Percentiles rank a stretch among this genome's conserved stretches.
Evolutionary conservation across 1,140 invertebrate genomes (phyloP).

Genomic region (Calycopis cecrops): DNA sequence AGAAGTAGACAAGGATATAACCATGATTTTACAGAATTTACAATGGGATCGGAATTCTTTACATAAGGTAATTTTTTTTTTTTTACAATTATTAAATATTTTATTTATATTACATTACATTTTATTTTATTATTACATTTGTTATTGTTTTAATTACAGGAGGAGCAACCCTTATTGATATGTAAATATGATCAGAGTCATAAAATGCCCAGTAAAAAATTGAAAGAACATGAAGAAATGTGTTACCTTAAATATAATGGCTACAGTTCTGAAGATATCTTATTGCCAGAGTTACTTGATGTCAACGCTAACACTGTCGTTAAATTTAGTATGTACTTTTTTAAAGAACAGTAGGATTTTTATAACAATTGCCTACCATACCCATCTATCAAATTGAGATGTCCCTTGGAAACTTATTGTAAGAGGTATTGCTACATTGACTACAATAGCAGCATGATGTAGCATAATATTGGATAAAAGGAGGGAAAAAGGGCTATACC

Average conservation of each 20-base stretch:
- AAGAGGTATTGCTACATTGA: too few relatives aligned
- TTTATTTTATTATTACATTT: not conserved
- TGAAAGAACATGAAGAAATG: conserved; percentile 39
- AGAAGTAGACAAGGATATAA: conserved; percentile 46
- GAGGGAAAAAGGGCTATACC: too few relatives aligned
- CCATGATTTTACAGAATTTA: conserved; percentile 52
- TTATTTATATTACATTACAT: not conserved
- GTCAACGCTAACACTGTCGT: conserved; percentile 37
- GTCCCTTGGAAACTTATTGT: too few relatives aligned
- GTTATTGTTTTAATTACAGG: not conserved
- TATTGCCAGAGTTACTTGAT: conserved; percentile 45
- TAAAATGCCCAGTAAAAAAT: conserved; percentile 34
- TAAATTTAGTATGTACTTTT: conserved; percentile 40
- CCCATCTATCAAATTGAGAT: too few relatives aligned
- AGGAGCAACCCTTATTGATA: not conserved
- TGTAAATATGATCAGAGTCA: conserved; percentile 47
- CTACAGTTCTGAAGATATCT: conserved; percentile 37
- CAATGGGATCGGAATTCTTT: conserved; percentile 51
- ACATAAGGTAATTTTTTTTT: conserved; percentile 33
- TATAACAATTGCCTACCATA: not conserved
- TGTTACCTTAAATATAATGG: conserved; percentile 41
- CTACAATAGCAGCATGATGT: too few relatives aligned
- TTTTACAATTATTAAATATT: not conserved
- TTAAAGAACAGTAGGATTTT: not conserved
- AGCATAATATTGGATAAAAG: too few relatives aligned